Evolutionary conservation across 23 tunicate genomes (phyloP).

Genomic region (Aplidium turbinatum): DNA sequence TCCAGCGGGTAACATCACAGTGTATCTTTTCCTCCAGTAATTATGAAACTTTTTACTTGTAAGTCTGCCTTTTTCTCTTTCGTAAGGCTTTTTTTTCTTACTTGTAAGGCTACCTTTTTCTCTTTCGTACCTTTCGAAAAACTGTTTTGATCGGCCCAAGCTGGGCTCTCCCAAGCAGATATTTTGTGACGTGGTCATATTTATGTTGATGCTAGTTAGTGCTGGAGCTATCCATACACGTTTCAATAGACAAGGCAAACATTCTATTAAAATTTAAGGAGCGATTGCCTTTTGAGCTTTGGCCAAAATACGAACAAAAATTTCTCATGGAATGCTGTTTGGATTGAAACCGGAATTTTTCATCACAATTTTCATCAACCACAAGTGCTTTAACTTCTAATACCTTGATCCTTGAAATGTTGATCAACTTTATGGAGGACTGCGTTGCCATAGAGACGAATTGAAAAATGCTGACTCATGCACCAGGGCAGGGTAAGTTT

Average conservation of each 20-base stretch:
- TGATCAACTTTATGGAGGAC: conserved; percentile 37
- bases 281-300: too few relatives aligned
- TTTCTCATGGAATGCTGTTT: too few relatives aligned
- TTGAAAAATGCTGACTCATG: conserved; percentile 86
- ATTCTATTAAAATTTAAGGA: too few relatives aligned
- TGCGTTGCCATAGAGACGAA: conserved; percentile 72
- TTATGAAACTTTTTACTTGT: not conserved
- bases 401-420: conserved; percentile 30
- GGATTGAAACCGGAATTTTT: too few relatives aligned
- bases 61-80: not conserved
- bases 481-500: conserved; percentile 79
- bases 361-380: too few relatives aligned
- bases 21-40: not conserved
- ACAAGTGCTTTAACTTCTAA: too few relatives aligned
- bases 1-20: too few relatives aligned
- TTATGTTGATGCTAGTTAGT: too few relatives aligned
- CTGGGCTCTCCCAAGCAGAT: not conserved
- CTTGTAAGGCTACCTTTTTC: not conserved
- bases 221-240: too few relatives aligned
- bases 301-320: too few relatives aligned
- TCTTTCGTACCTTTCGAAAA: not conserved
- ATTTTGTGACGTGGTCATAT: too few relatives aligned
- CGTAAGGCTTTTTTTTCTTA: not conserved
- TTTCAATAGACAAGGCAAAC: too few relatives aligned
- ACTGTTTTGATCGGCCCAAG: not conserved